phyloP scores from a whole-genome alignment of 2,113 vertebrate species.

The Callorhinus ursinus region DNA sequence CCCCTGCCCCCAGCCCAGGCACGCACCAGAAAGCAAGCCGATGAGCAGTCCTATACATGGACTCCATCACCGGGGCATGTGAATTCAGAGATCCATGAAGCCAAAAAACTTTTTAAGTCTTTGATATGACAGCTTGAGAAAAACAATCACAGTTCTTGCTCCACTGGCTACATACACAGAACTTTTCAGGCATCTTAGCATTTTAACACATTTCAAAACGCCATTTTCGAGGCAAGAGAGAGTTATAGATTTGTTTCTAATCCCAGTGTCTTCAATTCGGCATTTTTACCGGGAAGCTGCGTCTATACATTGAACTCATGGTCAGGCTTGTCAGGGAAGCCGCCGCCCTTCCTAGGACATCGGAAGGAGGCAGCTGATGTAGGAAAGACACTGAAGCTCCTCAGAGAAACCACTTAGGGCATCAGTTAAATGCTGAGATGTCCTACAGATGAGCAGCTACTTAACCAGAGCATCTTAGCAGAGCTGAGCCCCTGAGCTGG shows the following conservation, averaged over 20 bases:
- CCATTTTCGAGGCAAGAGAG: neutral
- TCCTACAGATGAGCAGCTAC: neutral
- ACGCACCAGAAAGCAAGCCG: neutral
- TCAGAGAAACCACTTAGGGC: neutral
- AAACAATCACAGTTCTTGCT: neutral
- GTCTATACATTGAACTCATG: neutral
- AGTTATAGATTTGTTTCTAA: neutral
- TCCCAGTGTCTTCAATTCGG: neutral
- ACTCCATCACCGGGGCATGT: neutral
- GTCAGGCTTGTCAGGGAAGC: neutral
- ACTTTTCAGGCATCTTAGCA: neutral
- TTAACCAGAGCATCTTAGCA: neutral
- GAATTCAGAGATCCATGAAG: neutral
- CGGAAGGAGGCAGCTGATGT: neutral
- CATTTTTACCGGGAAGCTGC: neutral
- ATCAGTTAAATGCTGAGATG: neutral
- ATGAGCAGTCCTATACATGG: neutral
- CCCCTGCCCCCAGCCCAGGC: neutral
- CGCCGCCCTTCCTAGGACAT: neutral
- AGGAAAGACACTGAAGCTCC: neutral
- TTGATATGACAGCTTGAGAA: neutral
- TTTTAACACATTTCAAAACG: slow-evolving; percentile 38
- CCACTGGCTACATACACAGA: neutral
- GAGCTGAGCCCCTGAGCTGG: neutral
- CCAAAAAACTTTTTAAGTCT: neutral